Evolutionary conservation across 1,140 invertebrate genomes (phyloP), one percentile per base, ranked within the genome.

Genomic region (Pachypeltis micranthus): DNA sequence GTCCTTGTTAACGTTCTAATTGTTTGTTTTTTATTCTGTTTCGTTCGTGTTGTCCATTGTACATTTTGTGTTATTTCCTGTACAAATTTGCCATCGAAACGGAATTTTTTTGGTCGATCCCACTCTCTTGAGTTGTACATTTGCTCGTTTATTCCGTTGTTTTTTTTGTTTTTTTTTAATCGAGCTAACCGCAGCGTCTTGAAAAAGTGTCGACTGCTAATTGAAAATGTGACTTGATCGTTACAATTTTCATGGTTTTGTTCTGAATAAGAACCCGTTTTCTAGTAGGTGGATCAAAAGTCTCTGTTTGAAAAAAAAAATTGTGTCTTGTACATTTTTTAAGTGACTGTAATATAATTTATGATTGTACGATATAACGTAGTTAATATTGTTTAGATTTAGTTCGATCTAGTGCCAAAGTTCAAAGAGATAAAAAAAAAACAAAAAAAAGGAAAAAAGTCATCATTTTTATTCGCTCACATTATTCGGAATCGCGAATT

Each of bases 331-430:
- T 62, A 55, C 19, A 56, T 55, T 63, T 54, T 28, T 26, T n/a
- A 23, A 14, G 28, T 56, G 28, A 27, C 39, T 63, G 51, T 63
- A 54, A 56, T 55, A 44, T 28, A 54, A 29, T 56, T 31, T 55
- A n/a, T 34, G 39, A 56, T 56, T 63, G 47, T 63, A 34, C 27
- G 56, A 55, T 55, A n/a, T n/a, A n/a, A n/a, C n/a, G 27, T 31
- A 21, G 47, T 26, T 51, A 56, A 56, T 23, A 56, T n/a, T 56
- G 21, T 31, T 56, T 27, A 27, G 29, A 0, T 51, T 23, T 29
- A 63, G 51, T 61, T 24, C 39, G 28, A 54, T 57, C 44, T 54
- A 28, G 28, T 63, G 61, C 51, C 47, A 63, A 55, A 55, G 29
- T 63, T 34, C 44, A 60, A 1, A 12, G 2, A 44, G 59, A 44